Base-by-base conservation (phyloP, 2,888 invertebrate genomes). In the Encarsia formosa region DNA sequence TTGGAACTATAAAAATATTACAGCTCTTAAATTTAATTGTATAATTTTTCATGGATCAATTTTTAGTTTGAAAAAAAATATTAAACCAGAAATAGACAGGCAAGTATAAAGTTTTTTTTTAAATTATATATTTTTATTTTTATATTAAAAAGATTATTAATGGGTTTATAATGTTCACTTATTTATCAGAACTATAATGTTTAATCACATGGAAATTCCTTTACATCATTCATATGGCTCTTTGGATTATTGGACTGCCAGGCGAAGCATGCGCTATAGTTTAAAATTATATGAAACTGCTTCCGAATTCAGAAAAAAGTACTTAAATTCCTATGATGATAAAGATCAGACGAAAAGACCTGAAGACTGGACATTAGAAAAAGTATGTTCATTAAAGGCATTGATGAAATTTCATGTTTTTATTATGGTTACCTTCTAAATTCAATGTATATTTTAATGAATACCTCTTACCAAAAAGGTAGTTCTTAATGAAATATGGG, bases 251-350 rank as follows among this genome's bases (percentile, higher is more conserved):
- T 97, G 97, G 97, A 77, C 79, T 60, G 90, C 88, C 18, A 78
- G 92, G 54, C 81, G 92, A 61, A 97, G 97, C 65, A 93, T 98
- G 92, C 80, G 90, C 61, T 98, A 96, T 71, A 86, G 87, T 52
- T 76, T 77, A 42, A 71, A 81, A 15, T 78, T 99, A 0, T 70
- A 81, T 9, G 60, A 78, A 40, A 79, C 85, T 29, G 95, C 91
- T 0, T 78, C 80, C 46, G 70, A 81, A 11, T 97, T 86, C 69
- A 77, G 90, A 37, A 63, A 66, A 42, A 64, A 69, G 16, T 75
- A 78, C 63, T 77, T 91, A n/a, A 78, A 83, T 65, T 88, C 89
- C 1, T 77, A 74, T 13, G 81, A 81, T 64, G 70, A 76, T 26
- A 53, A 55, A 1, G 88, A 88, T 70, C 75, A 76, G 22, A 85